A percentile compares a stretch with the other conserved stretches of the same genome.
phyloP scores from a whole-genome alignment of 2,113 vertebrate species.

The Laticauda laticaudata region DNA sequence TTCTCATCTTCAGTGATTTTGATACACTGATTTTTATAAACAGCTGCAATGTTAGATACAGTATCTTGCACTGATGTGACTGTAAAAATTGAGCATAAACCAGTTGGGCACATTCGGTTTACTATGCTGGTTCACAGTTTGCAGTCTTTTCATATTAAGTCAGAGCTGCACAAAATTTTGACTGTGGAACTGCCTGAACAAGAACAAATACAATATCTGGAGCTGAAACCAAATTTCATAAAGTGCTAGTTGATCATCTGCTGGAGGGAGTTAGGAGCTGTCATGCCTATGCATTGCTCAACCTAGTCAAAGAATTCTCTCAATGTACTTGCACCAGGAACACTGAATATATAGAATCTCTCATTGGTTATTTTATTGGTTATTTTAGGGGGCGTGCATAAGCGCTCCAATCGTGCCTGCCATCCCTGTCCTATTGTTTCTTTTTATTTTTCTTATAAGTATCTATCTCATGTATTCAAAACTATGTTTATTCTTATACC shows the following conservation, averaged over 20 bases:
- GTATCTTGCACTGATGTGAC: background rate
- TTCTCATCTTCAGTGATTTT: background rate
- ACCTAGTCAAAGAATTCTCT: background rate
- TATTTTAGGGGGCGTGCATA: too few species aligned
- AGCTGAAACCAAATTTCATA: background rate
- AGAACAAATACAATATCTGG: background rate
- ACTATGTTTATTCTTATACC: too few species aligned
- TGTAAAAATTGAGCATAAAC: background rate
- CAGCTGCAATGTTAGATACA: background rate
- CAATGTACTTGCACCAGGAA: background rate
- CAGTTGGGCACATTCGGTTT: background rate
- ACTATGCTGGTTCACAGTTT: background rate
- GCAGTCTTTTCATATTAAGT: background rate
- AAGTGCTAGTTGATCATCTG: background rate
- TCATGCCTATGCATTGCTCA: background rate
- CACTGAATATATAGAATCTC: background rate
- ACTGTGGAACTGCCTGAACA: background rate
- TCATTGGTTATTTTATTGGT: background rate
- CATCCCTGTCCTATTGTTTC: too few species aligned
- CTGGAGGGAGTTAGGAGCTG: background rate
- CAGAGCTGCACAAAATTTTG: background rate
- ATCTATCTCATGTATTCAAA: too few species aligned
- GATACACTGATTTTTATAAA: conserved; percentile 4
- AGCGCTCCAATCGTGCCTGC: too few species aligned
- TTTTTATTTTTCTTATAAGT: too few species aligned